Base-by-base conservation (phyloP, 2,797 vertebrate species). In the Spinus pinus region DNA sequence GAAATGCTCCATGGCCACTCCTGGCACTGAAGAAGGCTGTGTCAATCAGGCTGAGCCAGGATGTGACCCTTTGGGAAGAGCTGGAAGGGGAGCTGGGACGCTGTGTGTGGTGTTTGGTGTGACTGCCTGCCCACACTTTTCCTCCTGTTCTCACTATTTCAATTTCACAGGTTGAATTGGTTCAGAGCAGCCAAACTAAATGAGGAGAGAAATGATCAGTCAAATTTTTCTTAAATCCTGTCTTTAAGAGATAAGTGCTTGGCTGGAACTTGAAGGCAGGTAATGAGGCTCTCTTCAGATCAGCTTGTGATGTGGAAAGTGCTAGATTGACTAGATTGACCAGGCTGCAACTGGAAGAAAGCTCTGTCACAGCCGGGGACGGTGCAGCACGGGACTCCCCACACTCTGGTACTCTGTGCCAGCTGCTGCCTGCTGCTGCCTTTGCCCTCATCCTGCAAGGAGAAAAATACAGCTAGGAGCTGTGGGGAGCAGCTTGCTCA, bases 181-280 rank as follows among this genome's bases (percentile, higher is more conserved):
- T 97, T 97, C 95, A 97, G 94, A 94, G 96, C 95, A 95, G 95
- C 95, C 94, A 95, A 97, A 97, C 95, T 97, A 97, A 97, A 97
- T 97, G 96, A 97, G 81, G 92, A 96, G 93, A 96, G 91, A 96
- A 97, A 97, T 95, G 94, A 97, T 97, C 97, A 97, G 95, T 97
- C 95, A 97, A 96, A 97, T 97, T 95, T 97, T 97, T 95, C 94
- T 96, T 95, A 97, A 96, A 94, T 93, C 93, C 83, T 71, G 81
- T 95, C 96, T 97, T 96, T 96, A 95, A 94, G 95, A 96, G 95
- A 94, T 96, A 96, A 96, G 94, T 97, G 94, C 94, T 95, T 92
- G 95, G 97, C 95, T 97, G 93, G 93, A 93, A 95, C 80, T 97
- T 94, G 72, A 90, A 92, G 61, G 86, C 94, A 91, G 95, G 95